Evolutionary conservation across 2,113 vertebrate genomes (phyloP).

Genomic region (Myodes glareolus): DNA sequence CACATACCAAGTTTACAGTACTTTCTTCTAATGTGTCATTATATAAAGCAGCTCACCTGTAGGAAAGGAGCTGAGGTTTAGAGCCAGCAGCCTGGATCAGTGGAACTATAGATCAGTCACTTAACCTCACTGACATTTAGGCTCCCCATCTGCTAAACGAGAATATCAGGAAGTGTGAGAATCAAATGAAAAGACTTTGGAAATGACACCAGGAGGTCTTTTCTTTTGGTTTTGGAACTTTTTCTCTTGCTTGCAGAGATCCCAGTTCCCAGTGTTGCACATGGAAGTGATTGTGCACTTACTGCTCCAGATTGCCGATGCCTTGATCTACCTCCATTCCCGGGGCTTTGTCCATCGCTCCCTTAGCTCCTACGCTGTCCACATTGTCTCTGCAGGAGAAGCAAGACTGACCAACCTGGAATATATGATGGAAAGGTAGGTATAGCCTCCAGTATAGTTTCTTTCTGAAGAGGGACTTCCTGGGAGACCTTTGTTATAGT

Average conservation of each 20-base stretch:
- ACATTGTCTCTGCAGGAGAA: conserved; percentile 83
- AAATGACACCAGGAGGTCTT: not conserved
- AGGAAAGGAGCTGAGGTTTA: not conserved
- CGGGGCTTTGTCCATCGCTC: conserved; percentile 86
- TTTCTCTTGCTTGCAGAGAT: conserved; percentile 73
- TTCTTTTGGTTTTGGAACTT: not conserved
- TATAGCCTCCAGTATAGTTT: accelerated
- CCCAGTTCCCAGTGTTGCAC: conserved; percentile 86
- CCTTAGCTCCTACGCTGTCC: conserved; percentile 85
- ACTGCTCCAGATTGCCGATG: conserved; percentile 84
- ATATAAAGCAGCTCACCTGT: not conserved
- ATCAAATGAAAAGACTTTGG: not conserved
- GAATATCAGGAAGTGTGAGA: not conserved
- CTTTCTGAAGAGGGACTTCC: not conserved
- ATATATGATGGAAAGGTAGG: conserved; percentile 87
- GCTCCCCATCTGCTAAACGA: not conserved
- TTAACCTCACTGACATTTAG: not conserved
- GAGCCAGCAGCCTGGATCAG: not conserved
- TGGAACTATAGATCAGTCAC: not conserved
- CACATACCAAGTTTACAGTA: not conserved
- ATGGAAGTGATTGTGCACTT: conserved; percentile 84
- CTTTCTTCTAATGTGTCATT: not conserved
- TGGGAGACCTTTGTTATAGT: not conserved
- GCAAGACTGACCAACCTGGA: conserved; percentile 89
- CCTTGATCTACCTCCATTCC: conserved; percentile 85